Conservation (phyloP, 1,140 invertebrate species). For the Bombyx mori region ASM3026992v2 NC_085125.1:12110501-12111000, state of each 20-base stretch:
- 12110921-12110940: neutral
- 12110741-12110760: constrained; percentile 36
- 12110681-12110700: constrained; percentile 28
- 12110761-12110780: constrained; percentile 31
- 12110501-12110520: too few species aligned
- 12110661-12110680: neutral
- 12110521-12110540: too few species aligned
- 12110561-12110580: too few species aligned
- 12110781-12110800: constrained; percentile 44
- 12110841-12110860: constrained; percentile 43
- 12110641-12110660: too few species aligned
- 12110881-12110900: neutral
- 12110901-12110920: neutral
- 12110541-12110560: too few species aligned
- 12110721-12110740: constrained; percentile 51
- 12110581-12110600: too few species aligned
- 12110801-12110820: constrained; percentile 22
- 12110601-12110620: too few species aligned
- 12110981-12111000: too few species aligned
- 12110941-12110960: neutral
- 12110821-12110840: constrained; percentile 17
- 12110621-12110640: too few species aligned
- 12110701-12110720: constrained; percentile 53
- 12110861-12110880: constrained; percentile 4
- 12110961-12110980: too few species aligned